Evolutionary conservation across 2,888 invertebrate species (phyloP).

Genomic region (Gortyna flavago): DNA sequence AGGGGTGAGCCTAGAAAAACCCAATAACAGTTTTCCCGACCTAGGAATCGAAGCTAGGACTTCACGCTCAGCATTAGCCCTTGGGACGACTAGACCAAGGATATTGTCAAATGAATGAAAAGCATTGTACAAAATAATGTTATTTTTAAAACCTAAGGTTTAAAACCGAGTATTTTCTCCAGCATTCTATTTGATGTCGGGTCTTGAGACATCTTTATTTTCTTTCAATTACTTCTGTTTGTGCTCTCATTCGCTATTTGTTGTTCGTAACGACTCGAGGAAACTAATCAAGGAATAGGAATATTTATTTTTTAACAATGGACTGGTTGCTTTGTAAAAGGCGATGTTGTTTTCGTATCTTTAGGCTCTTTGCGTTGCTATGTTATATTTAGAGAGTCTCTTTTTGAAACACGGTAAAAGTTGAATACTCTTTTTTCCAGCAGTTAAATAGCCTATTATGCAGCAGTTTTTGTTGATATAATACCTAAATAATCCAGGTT

Average conservation of each 20-base stretch:
- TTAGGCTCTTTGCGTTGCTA: not conserved
- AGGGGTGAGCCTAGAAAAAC: too few relatives aligned
- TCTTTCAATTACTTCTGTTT: constrained; percentile 46
- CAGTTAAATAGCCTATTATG: not conserved
- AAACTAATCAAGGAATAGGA: constrained; percentile 29
- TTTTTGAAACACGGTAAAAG: not conserved
- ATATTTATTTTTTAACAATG: constrained; percentile 29
- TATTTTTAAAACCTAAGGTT: not conserved
- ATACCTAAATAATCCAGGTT: not conserved
- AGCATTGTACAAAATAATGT: not conserved
- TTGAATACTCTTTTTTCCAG: not conserved
- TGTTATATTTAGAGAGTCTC: not conserved
- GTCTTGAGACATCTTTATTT: constrained; percentile 30
- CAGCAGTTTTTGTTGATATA: not conserved
- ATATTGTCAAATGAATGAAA: not conserved
- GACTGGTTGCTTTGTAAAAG: not conserved
- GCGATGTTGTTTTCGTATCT: constrained; percentile 16
- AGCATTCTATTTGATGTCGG: constrained; percentile 9
- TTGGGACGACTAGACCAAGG: too few relatives aligned
- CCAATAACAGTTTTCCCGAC: too few relatives aligned
- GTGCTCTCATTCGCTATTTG: constrained; percentile 19
- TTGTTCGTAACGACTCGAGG: constrained; percentile 14
- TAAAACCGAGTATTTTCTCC: constrained; percentile 9
- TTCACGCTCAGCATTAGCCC: too few relatives aligned
- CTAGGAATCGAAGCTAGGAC: too few relatives aligned